A percentile compares a stretch with the other conserved stretches of the same genome.
phyloP scores from a whole-genome alignment of 2,797 vertebrate species.

The Mormyrops boulengeri region DNA sequence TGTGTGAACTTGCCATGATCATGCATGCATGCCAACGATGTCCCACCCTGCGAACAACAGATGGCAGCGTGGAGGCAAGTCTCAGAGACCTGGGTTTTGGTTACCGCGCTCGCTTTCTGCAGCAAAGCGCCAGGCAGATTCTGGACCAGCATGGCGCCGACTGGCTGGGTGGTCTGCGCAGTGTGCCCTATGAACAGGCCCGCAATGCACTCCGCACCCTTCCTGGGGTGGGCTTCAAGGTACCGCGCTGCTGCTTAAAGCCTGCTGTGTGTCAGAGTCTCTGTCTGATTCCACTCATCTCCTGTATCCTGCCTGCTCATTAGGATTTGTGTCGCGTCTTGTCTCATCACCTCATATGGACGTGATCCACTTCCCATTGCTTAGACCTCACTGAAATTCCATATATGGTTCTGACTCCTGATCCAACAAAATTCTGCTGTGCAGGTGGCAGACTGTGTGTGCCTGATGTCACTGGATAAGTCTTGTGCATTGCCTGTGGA shows the following conservation, averaged over 20 bases:
- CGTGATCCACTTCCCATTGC: not conserved
- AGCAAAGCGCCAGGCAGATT: constrained; percentile 70
- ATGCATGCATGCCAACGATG: not conserved
- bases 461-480: constrained; percentile 89
- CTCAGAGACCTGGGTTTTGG: constrained; percentile 84
- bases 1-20: not conserved
- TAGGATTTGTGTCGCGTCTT: not conserved
- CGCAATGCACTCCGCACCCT: constrained; percentile 70
- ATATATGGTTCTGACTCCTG: not conserved
- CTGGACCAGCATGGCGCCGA: constrained; percentile 54
- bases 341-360: not conserved
- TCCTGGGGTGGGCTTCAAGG: constrained; percentile 86
- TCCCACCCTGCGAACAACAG: constrained; percentile 50
- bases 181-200: constrained; percentile 66
- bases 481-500: constrained; percentile 81
- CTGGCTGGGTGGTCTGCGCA: constrained; percentile 72
- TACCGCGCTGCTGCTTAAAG: constrained; percentile 31
- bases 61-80: constrained; percentile 58
- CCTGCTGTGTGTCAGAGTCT: not conserved
- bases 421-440: not conserved
- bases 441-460: constrained; percentile 90
- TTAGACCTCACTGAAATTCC: not conserved
- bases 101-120: constrained; percentile 83
- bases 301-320: not conserved
- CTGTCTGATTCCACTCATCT: not conserved